These are phyloP conservation scores for Pagetopsis macropterus DNA, from an alignment of 2,797 vertebrate species.

Conservation along the genomic window DNA sequence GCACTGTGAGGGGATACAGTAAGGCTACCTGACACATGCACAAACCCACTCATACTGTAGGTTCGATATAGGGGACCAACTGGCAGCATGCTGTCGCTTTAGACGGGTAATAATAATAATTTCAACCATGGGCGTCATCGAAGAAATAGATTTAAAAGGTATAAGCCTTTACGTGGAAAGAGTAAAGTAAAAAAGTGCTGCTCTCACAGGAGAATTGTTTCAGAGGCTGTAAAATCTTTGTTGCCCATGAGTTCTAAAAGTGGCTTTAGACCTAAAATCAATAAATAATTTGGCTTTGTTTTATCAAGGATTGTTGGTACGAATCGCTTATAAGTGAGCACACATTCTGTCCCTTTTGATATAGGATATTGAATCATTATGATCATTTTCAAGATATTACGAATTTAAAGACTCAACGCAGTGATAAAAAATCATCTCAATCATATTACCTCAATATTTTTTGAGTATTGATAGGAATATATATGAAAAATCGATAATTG, in stretches of 20 bases:
- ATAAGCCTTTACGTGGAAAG: slow-evolving; percentile 35
- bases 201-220: slow-evolving; percentile 66
- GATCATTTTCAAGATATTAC: neutral
- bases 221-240: slow-evolving; percentile 52
- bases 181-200: slow-evolving; percentile 22
- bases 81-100: slow-evolving; percentile 40
- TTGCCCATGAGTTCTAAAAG: slow-evolving; percentile 55
- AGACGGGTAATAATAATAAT: slow-evolving; percentile 64
- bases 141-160: slow-evolving; percentile 58
- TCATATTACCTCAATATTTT: neutral
- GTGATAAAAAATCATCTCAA: neutral
- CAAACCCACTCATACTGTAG: slow-evolving; percentile 33
- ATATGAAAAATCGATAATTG: too few relatives aligned
- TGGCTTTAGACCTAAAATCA: slow-evolving; percentile 65
- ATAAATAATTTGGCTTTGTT: slow-evolving; percentile 68
- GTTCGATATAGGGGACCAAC: slow-evolving; percentile 29
- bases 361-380: slow-evolving; percentile 16
- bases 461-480: too few relatives aligned
- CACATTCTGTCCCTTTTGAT: slow-evolving; percentile 8
- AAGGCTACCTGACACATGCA: slow-evolving; percentile 34
- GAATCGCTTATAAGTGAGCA: slow-evolving; percentile 25
- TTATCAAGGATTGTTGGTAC: slow-evolving; percentile 36
- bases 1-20: slow-evolving; percentile 17
- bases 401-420: neutral
- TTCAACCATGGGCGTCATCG: slow-evolving; percentile 51